phyloP scores from a whole-genome alignment of 1,140 invertebrate species.

The Bradysia coprophila region DNA sequence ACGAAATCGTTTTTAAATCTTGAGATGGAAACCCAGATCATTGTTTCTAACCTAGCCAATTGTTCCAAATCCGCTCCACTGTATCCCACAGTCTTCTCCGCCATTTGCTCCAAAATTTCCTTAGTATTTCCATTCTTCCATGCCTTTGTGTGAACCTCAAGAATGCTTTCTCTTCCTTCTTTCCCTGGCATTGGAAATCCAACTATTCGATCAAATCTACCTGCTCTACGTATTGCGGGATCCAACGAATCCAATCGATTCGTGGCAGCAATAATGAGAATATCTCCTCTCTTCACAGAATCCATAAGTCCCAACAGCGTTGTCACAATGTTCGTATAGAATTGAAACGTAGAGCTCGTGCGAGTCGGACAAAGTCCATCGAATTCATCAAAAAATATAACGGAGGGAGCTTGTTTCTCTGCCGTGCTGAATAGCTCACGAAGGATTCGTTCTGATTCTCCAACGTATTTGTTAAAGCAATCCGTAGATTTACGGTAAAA shows the following conservation, averaged over 20 bases:
- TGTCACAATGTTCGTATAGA: constrained; percentile 68
- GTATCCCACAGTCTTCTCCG: constrained; percentile 53
- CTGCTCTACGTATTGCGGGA: constrained; percentile 78
- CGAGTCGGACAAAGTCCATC: constrained; percentile 83
- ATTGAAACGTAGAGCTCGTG: constrained; percentile 44
- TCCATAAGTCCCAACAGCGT: constrained; percentile 95
- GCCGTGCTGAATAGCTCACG: too few relatives aligned
- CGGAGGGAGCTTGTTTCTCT: too few relatives aligned
- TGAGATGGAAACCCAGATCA: too few relatives aligned
- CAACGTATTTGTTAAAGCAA: too few relatives aligned
- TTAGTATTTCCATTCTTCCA: too few relatives aligned
- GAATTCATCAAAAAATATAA: constrained; percentile 97
- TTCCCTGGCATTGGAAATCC: constrained; percentile 76
- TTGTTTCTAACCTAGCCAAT: constrained; percentile 56
- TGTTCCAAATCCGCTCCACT: constrained; percentile 80
- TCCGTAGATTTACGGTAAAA: too few relatives aligned
- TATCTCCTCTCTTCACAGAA: constrained; percentile 60
- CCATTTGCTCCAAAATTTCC: constrained; percentile 48
- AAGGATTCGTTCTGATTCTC: too few relatives aligned
- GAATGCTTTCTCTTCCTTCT: constrained; percentile 64
- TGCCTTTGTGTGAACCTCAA: constrained; percentile 72
- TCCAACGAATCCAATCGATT: constrained; percentile 92
- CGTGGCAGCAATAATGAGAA: constrained; percentile 84
- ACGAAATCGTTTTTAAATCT: too few relatives aligned
- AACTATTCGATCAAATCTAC: constrained; percentile 78